Evolutionary conservation across 1,140 invertebrate genomes (phyloP).

Genomic region (Bombus soroeensis): DNA sequence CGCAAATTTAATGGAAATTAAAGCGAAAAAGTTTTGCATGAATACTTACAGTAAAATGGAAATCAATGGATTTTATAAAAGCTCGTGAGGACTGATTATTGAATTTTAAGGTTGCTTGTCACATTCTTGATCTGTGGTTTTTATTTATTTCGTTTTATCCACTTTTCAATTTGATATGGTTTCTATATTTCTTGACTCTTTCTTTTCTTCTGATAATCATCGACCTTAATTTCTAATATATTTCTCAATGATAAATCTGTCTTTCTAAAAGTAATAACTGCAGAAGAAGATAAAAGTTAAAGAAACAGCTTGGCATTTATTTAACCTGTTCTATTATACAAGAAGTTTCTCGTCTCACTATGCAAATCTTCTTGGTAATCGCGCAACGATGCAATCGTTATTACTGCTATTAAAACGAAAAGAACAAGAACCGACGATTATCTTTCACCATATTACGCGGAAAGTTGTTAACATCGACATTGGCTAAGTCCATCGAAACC

Average conservation of each 20-base stretch:
- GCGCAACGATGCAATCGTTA: not conserved
- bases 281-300: not conserved
- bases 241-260: not conserved
- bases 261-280: not conserved
- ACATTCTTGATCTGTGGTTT: no score
- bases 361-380: constrained; percentile 3
- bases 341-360: not conserved
- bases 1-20: not conserved
- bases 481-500: not conserved
- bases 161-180: not conserved
- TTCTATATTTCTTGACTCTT: no score
- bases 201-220: not conserved
- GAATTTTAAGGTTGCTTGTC: no score
- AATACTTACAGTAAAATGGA: not conserved
- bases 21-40: not conserved
- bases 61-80: not conserved
- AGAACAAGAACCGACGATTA: not conserved
- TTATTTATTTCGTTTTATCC: no score
- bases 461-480: constrained; percentile 1
- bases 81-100: not conserved
- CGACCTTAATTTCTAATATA: not conserved
- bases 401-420: not conserved
- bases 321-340: not conserved
- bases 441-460: not conserved
- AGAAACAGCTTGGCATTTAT: not conserved